Evolutionary conservation across 23 tunicate species (phyloP).

Genomic region (Phallusia fumigata): DNA sequence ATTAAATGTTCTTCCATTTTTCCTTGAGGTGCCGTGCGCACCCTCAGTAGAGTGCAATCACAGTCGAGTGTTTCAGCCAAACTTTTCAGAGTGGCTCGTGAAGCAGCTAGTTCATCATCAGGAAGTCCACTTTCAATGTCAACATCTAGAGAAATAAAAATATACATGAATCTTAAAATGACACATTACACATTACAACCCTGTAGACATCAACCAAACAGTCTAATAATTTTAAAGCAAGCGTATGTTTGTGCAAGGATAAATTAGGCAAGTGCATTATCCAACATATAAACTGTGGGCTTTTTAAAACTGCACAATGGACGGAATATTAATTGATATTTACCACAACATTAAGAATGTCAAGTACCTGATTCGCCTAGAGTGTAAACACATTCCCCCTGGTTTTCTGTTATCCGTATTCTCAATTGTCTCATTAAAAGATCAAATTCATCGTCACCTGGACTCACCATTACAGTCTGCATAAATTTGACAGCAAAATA

Average conservation of each 20-base stretch:
- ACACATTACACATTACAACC: too few species aligned
- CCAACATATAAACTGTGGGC: too few species aligned
- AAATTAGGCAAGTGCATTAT: too few species aligned
- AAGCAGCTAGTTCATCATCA: constrained; percentile 72
- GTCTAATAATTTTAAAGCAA: too few species aligned
- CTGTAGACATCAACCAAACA: too few species aligned
- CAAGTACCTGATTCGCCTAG: constrained; percentile 70
- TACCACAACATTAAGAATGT: too few species aligned
- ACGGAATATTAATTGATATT: too few species aligned
- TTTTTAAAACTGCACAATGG: too few species aligned
- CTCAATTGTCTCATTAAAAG: constrained; percentile 49
- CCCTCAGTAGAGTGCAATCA: constrained; percentile 80
- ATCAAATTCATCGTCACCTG: constrained; percentile 76
- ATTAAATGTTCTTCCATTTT: constrained; percentile 72
- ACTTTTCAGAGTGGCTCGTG: constrained; percentile 56
- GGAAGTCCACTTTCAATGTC: constrained; percentile 64
- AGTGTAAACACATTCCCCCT: constrained; percentile 85
- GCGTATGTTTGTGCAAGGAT: too few species aligned
- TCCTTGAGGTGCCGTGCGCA: constrained; percentile 48
- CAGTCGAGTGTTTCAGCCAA: constrained; percentile 71
- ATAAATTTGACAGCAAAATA: neutral
- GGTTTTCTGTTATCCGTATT: constrained; percentile 65
- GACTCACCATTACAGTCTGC: constrained; percentile 55
- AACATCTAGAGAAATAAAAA: constrained; percentile 27
- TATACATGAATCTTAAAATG: too few species aligned